These are phyloP conservation scores for Amazona vittata DNA, from an alignment of 2,113 vertebrate genomes.

Conservation along the genomic window DNA sequence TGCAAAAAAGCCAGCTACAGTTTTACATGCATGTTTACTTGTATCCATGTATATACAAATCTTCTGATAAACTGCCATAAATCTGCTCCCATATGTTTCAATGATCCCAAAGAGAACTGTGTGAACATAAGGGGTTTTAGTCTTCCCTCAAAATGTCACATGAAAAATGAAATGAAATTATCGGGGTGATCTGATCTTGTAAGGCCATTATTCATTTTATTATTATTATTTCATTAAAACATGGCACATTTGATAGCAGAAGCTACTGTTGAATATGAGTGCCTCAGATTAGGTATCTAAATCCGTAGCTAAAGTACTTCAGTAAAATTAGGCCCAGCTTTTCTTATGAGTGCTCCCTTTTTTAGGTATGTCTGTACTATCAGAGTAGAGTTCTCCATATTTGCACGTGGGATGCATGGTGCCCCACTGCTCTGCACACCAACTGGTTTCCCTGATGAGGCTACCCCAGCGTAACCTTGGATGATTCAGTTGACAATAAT, in stretches of 20 bases:
- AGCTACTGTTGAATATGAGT: background rate
- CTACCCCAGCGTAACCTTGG: background rate
- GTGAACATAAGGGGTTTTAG: conserved; percentile 47
- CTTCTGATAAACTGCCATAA: conserved; percentile 58
- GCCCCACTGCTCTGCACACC: background rate
- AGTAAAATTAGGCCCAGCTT: background rate
- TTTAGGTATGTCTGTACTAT: background rate
- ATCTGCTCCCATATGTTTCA: conserved; percentile 50
- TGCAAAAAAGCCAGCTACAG: background rate
- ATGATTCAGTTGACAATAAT: background rate
- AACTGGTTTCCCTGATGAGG: background rate
- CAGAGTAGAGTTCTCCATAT: background rate
- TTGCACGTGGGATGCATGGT: fast-evolving
- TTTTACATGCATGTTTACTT: conserved; percentile 41
- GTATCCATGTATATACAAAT: conserved; percentile 44
- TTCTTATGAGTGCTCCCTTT: background rate
- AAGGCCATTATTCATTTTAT: background rate
- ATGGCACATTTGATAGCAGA: background rate
- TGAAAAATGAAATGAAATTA: conserved; percentile 14
- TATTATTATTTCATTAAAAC: conserved; percentile 26
- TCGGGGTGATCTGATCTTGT: conserved; percentile 6
- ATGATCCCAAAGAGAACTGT: conserved; percentile 5
- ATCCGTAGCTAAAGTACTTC: background rate
- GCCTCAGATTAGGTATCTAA: background rate
- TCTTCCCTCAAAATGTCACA: conserved; percentile 30